These are phyloP conservation scores for Oreortyx pictus DNA, from an alignment of 2,797 vertebrate species.

Conservation along the genomic window DNA sequence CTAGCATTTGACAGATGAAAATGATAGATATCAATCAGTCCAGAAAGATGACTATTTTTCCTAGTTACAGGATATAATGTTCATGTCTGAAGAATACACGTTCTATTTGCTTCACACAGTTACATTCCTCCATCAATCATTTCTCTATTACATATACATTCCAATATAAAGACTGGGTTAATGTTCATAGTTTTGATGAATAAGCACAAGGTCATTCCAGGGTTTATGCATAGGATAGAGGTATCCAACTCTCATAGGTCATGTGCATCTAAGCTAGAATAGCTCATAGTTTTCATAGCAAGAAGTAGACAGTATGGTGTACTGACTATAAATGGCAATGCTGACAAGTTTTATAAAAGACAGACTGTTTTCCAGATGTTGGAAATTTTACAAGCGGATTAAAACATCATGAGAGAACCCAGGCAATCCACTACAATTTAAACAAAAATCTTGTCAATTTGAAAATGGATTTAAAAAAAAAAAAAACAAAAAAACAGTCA, in stretches of 20 bases:
- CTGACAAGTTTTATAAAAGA: not conserved
- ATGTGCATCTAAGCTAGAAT: not conserved
- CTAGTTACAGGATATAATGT: not conserved
- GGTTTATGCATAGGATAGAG: not conserved
- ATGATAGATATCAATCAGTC: rapidly evolving
- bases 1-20: not conserved
- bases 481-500: not conserved
- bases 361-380: not conserved
- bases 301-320: not conserved
- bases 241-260: not conserved
- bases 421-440: not conserved
- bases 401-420: not conserved
- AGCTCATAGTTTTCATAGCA: not conserved
- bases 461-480: conserved; percentile 16
- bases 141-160: not conserved
- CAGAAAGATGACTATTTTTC: not conserved
- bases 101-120: conserved; percentile 1
- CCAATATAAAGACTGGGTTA: not conserved
- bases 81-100: not conserved
- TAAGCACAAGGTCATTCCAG: not conserved
- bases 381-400: not conserved
- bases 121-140: not conserved
- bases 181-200: not conserved
- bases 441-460: not conserved
- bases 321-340: not conserved